Conservation (phyloP, 2,888 invertebrate species). For the Calephelis perditalis region DNA sequence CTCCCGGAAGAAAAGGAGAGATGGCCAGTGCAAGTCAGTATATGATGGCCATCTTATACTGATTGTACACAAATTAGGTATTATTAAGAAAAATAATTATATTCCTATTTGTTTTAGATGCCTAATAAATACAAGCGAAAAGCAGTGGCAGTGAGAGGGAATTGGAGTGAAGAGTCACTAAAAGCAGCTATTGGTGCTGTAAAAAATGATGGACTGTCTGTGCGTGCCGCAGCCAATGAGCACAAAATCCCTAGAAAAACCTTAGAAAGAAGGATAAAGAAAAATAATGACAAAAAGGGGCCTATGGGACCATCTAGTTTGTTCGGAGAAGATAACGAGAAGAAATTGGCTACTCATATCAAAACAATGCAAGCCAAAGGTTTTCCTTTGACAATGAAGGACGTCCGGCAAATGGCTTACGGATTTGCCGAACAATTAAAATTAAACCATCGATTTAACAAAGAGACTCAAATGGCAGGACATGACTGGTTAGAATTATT, state of each 20-base stretch:
- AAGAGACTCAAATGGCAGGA: background rate
- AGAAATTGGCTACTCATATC: conserved; percentile 15
- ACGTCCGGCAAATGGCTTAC: background rate
- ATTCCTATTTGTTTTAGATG: too few species aligned
- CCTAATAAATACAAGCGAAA: too few species aligned
- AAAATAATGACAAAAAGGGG: conserved; percentile 11
- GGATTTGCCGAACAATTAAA: conserved; percentile 17
- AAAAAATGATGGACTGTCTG: too few species aligned
- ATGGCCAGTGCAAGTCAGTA: too few species aligned
- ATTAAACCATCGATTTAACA: conserved; percentile 6
- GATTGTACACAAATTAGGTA: too few species aligned
- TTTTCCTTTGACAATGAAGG: background rate
- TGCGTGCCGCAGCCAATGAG: too few species aligned
- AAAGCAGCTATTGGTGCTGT: too few species aligned
- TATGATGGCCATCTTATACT: too few species aligned
- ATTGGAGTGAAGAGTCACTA: too few species aligned
- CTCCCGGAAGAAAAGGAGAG: too few species aligned
- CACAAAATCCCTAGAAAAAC: background rate
- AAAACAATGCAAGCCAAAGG: conserved; percentile 11
- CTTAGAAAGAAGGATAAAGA: conserved; percentile 14
- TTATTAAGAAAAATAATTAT: too few species aligned
- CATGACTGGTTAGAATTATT: conserved; percentile 1
- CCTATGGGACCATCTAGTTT: conserved; percentile 18
- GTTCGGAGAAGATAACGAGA: conserved; percentile 15
- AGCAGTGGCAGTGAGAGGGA: too few species aligned